Percentiles rank a stretch among this genome's conserved stretches.
Conservation (phyloP, 2,888 invertebrate species). For the Thymelicus lineola region DNA sequence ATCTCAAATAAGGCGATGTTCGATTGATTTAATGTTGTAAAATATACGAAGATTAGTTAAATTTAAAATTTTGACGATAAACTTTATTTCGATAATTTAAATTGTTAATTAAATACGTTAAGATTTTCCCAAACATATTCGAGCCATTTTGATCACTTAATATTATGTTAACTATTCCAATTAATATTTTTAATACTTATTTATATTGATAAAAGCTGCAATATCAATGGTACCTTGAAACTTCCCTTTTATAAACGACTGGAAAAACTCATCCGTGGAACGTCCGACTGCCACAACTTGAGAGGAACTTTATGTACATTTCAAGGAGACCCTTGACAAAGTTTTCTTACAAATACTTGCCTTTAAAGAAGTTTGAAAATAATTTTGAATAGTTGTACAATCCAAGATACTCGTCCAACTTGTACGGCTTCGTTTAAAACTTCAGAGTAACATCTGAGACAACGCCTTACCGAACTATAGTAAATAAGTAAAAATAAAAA, state of each 20-base stretch:
- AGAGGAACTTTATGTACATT: constrained; percentile 15
- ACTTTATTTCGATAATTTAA: too few relatives aligned
- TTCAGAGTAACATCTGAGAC: not conserved
- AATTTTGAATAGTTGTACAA: constrained; percentile 6
- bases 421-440: not conserved
- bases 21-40: not conserved
- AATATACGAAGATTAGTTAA: not conserved
- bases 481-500: too few relatives aligned
- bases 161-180: too few relatives aligned
- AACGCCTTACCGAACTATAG: too few relatives aligned
- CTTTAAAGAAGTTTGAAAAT: constrained; percentile 26
- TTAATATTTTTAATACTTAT: too few relatives aligned
- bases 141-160: too few relatives aligned
- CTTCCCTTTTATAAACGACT: constrained; percentile 1
- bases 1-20: not conserved
- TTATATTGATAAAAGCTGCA: too few relatives aligned
- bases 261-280: not conserved
- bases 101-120: too few relatives aligned
- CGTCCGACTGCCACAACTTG: constrained; percentile 14
- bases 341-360: constrained; percentile 32
- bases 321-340: constrained; percentile 26
- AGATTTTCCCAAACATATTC: too few relatives aligned
- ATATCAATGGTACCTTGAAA: too few relatives aligned
- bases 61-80: too few relatives aligned
- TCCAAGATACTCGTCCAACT: not conserved